Conservation (phyloP, 2,888 invertebrate species). For the Crossocerus cetratus region DNA sequence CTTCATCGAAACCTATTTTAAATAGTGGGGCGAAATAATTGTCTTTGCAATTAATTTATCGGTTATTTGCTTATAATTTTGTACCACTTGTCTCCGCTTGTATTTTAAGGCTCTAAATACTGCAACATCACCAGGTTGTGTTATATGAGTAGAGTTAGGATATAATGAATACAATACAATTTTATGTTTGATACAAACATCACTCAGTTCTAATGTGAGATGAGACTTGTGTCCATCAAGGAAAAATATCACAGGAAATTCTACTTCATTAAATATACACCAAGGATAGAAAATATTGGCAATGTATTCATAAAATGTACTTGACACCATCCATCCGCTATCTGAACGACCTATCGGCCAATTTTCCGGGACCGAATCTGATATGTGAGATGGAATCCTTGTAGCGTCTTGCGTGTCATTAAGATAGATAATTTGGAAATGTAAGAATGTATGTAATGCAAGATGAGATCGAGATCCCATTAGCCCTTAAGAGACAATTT, state of each 20-base stretch:
- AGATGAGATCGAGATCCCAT: too few species aligned
- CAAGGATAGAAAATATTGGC: slow-evolving; percentile 68
- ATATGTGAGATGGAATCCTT: slow-evolving; percentile 19
- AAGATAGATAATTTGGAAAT: too few species aligned
- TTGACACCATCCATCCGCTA: slow-evolving; percentile 73
- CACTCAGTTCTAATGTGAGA: slow-evolving; percentile 64
- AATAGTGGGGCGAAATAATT: too few species aligned
- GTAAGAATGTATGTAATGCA: too few species aligned
- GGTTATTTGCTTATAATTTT: too few species aligned
- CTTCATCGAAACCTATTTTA: too few species aligned
- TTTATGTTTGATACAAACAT: slow-evolving; percentile 67
- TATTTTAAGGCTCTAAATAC: too few species aligned
- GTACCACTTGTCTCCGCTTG: too few species aligned
- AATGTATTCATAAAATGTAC: slow-evolving; percentile 69
- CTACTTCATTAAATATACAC: slow-evolving; percentile 60
- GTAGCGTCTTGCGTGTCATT: too few species aligned
- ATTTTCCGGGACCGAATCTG: slow-evolving; percentile 50
- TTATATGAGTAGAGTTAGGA: slow-evolving; percentile 42
- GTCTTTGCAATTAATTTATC: too few species aligned
- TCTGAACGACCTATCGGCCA: slow-evolving; percentile 71
- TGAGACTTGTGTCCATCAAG: slow-evolving; percentile 72
- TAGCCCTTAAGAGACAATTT: too few species aligned
- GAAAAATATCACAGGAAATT: slow-evolving; percentile 67
- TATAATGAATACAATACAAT: slow-evolving; percentile 62
- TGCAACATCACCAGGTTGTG: too few species aligned